Conservation (phyloP, 1,140 invertebrate genomes). For the Apocrypta bakeri region DNA sequence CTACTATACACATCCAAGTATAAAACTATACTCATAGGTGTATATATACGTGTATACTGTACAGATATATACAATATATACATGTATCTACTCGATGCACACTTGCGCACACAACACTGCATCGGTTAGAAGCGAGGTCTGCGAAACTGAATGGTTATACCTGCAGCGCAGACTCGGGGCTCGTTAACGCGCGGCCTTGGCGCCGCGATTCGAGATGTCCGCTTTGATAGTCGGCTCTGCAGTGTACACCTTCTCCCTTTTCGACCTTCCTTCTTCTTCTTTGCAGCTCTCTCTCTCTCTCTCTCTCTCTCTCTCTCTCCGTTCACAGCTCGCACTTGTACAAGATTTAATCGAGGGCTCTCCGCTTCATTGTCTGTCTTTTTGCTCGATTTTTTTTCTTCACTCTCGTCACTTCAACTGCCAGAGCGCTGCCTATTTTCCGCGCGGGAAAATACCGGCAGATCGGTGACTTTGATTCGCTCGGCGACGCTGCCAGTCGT, state of each 20-base stretch:
- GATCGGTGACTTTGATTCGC: constrained; percentile 3
- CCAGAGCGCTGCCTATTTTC: background rate
- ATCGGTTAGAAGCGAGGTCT: background rate
- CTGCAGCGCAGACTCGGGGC: background rate
- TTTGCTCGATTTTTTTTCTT: background rate
- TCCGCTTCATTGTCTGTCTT: constrained; percentile 18
- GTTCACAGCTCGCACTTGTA: constrained; percentile 28
- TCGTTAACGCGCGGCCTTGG: constrained; percentile 35
- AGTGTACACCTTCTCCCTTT: constrained; percentile 49
- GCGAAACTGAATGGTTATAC: background rate
- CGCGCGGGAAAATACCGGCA: background rate
- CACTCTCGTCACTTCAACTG: background rate
- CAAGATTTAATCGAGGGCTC: constrained; percentile 34
- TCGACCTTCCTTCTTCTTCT: constrained; percentile 44
- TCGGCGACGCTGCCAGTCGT: background rate
- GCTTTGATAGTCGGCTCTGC: constrained; percentile 59
- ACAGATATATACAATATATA: background rate
- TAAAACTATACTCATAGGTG: too few species aligned
- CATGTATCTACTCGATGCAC: background rate
- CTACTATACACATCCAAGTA: background rate
- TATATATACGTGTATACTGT: too few species aligned
- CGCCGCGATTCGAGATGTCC: constrained; percentile 56
- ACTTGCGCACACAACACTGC: background rate
- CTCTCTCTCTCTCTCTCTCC: constrained; percentile 44
- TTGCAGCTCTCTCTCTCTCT: constrained; percentile 42